Conservation (phyloP, 2,797 vertebrate genomes). For the Fratercula arctica region DNA sequence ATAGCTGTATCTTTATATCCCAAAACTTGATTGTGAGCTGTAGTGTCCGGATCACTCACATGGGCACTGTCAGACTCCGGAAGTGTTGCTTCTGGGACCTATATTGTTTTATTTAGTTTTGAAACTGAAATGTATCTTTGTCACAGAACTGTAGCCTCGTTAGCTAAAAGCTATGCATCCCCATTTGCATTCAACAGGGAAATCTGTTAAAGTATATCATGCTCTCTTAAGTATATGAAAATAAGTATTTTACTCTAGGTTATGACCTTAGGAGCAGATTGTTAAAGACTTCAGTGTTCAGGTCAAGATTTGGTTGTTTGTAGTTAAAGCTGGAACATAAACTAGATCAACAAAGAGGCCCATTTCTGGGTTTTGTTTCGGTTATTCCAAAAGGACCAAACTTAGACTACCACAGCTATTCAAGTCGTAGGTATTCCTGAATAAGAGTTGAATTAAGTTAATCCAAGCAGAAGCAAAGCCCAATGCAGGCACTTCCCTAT, state of each 20-base stretch:
- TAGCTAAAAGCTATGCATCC: not conserved
- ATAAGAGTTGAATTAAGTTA: not conserved
- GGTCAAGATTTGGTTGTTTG: not conserved
- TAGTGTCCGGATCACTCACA: not conserved
- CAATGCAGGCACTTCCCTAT: rapidly evolving
- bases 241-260: not conserved
- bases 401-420: not conserved
- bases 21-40: not conserved
- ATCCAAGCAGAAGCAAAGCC: not conserved
- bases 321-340: not conserved
- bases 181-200: not conserved
- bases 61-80: not conserved
- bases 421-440: not conserved
- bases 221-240: not conserved
- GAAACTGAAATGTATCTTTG: not conserved
- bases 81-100: not conserved
- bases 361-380: not conserved
- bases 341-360: not conserved
- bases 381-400: not conserved
- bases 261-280: not conserved
- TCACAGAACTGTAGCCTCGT: not conserved
- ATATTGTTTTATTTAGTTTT: not conserved
- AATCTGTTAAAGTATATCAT: not conserved
- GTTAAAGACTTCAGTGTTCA: not conserved
- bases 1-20: not conserved